Evolutionary conservation across 2,113 vertebrate species (phyloP).

Genomic region (Megaceryle torquata): DNA sequence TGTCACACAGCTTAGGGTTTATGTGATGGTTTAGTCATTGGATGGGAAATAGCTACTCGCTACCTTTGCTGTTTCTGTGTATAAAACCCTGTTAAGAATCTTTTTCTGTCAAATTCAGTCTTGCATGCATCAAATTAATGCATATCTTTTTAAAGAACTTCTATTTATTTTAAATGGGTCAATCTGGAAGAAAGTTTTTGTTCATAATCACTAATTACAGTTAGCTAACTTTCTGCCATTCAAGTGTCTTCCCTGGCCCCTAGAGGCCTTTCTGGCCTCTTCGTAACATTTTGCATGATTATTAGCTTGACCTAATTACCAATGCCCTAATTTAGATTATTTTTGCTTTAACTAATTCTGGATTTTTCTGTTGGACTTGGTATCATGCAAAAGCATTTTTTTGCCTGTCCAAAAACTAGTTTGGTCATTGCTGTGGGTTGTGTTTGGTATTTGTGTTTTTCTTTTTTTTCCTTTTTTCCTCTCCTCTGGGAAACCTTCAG

Average conservation of each 20-base stretch:
- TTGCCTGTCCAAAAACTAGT: not conserved
- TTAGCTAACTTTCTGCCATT: slow-evolving; percentile 42
- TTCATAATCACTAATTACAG: slow-evolving; percentile 44
- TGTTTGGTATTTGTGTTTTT: not conserved
- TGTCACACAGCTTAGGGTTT: not conserved
- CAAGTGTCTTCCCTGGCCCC: not conserved
- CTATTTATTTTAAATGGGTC: slow-evolving; percentile 58
- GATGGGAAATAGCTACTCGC: not conserved
- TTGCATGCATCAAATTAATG: not conserved
- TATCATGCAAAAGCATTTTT: not conserved
- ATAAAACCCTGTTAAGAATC: not conserved
- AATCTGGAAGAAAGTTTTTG: slow-evolving; percentile 4
- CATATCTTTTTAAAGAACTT: slow-evolving; percentile 26
- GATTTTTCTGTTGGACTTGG: not conserved
- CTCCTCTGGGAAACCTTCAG: not conserved
- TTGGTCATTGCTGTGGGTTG: not conserved
- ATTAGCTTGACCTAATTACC: slow-evolving; percentile 60
- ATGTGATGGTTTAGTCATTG: not conserved
- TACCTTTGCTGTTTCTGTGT: not conserved
- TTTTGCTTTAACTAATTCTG: slow-evolving; percentile 19
- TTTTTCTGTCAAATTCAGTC: not conserved
- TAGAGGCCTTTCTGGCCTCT: not conserved
- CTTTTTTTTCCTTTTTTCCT: not conserved
- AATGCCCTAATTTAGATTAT: slow-evolving; percentile 36
- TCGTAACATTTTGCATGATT: not conserved